Conservation (phyloP, 2,113 vertebrate genomes). For the Aegithalos caudatus region DNA sequence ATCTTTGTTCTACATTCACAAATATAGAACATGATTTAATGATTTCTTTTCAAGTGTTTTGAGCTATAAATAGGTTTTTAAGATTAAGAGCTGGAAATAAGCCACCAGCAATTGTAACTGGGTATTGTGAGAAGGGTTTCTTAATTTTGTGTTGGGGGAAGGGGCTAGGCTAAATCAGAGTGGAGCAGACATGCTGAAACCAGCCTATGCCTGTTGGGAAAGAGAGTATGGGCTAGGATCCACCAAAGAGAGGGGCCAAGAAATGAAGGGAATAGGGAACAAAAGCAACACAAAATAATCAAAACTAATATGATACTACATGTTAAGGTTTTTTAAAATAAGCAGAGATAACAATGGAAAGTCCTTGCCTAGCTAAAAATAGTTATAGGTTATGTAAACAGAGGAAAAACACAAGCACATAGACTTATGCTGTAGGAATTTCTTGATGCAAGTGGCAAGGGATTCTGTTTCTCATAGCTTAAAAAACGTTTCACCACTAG, state of each 20-base stretch:
- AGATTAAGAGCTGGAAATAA: constrained; percentile 28
- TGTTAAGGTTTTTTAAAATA: constrained; percentile 8
- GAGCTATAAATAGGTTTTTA: constrained; percentile 11
- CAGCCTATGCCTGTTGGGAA: not conserved
- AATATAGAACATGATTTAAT: too few species aligned
- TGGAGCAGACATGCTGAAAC: not conserved
- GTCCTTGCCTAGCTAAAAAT: not conserved
- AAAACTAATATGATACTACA: not conserved
- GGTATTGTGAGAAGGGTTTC: not conserved
- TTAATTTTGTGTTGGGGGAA: not conserved
- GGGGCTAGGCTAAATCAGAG: not conserved
- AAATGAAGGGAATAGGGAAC: not conserved
- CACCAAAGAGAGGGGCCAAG: accelerated
- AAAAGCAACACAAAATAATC: not conserved
- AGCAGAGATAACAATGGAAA: not conserved
- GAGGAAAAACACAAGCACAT: not conserved
- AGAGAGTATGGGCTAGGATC: not conserved
- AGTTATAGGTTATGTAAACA: not conserved
- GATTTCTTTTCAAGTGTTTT: not conserved
- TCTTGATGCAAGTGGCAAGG: not conserved
- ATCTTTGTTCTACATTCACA: constrained; percentile 2
- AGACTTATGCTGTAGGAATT: not conserved
- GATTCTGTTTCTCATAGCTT: not conserved
- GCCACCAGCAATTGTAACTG: not conserved
- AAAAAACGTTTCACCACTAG: not conserved